Percentiles rank a stretch among this genome's conserved stretches.
These are phyloP conservation scores for Nematostella vectensis DNA, from an alignment of 92 coral and sea anemone genomes.

Conservation along the genomic window DNA sequence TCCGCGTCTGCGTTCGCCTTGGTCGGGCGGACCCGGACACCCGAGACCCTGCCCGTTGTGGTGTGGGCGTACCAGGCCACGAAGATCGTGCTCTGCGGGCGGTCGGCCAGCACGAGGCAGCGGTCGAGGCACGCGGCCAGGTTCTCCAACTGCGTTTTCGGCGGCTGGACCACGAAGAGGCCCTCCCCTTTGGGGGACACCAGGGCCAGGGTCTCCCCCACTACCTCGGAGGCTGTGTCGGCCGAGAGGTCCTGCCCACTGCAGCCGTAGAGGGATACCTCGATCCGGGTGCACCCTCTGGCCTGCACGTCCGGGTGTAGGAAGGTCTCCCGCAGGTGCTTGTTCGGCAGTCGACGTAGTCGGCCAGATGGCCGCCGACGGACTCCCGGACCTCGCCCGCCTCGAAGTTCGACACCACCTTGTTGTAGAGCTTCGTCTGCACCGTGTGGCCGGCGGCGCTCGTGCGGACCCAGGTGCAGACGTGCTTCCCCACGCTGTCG, in stretches of 20 bases:
- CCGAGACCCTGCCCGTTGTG: too few relatives aligned
- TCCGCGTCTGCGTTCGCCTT: too few relatives aligned
- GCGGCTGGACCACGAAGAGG: too few relatives aligned
- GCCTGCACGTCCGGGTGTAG: too few relatives aligned
- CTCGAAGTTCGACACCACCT: conserved; percentile 17
- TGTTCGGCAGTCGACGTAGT: conserved; percentile 26
- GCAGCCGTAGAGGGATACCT: conserved; percentile 12
- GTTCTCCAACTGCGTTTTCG: too few relatives aligned
- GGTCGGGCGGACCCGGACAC: too few relatives aligned
- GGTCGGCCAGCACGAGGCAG: conserved; percentile 8
- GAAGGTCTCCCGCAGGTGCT: neutral
- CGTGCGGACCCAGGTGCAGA: too few relatives aligned
- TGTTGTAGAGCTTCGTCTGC: conserved; percentile 18
- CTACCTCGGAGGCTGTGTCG: neutral
- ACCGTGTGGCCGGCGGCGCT: conserved; percentile 3
- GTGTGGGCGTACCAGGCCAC: conserved; percentile 17
- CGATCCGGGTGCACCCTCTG: conserved; percentile 4
- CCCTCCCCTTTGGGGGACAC: too few relatives aligned
- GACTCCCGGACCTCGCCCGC: conserved; percentile 18
- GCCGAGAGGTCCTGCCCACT: conserved; percentile 7
- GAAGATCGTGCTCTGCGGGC: too few relatives aligned
- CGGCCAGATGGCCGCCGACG: too few relatives aligned
- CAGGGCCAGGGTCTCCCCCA: conserved; percentile 8
- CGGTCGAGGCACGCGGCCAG: too few relatives aligned
- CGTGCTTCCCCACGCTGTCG: too few relatives aligned